These are phyloP conservation scores for Bugula neritina DNA, from an alignment of 2,888 invertebrate species.

Conservation along the genomic window DNA sequence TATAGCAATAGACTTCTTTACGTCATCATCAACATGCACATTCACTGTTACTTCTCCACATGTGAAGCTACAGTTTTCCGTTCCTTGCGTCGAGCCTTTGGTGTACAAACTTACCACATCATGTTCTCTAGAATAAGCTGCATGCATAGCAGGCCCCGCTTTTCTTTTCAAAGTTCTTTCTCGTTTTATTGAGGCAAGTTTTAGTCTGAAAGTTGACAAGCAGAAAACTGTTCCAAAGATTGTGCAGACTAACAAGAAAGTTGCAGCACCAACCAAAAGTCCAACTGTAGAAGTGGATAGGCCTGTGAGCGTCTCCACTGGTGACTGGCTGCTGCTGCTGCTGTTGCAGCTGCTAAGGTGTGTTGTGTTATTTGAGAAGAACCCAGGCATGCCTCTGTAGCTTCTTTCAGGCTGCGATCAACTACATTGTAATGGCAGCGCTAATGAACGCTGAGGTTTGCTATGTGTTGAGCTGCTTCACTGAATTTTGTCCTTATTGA, in stretches of 20 bases:
- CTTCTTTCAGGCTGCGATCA: too few relatives aligned
- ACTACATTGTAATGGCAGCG: too few relatives aligned
- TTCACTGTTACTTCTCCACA: too few relatives aligned
- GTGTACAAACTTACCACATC: neutral
- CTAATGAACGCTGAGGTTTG: too few relatives aligned
- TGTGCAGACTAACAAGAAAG: neutral
- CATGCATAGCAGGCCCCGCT: neutral
- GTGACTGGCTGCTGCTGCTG: too few relatives aligned
- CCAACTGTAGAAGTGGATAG: neutral
- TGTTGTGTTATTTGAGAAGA: too few relatives aligned
- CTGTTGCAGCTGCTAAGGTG: too few relatives aligned
- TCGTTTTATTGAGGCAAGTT: neutral
- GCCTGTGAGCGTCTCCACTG: too few relatives aligned
- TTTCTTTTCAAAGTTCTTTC: neutral
- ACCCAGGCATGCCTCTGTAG: too few relatives aligned
- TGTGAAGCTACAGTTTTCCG: neutral
- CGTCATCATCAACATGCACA: neutral
- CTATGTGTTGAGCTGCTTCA: too few relatives aligned
- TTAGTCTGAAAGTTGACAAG: neutral
- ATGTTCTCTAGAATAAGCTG: neutral
- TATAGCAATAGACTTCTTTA: constrained; percentile 10
- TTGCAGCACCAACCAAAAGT: neutral
- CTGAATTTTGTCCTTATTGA: too few relatives aligned
- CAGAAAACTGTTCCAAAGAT: neutral
- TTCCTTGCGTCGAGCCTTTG: neutral